A percentile compares a stretch with the other conserved stretches of the same genome.
Evolutionary conservation across 1,140 invertebrate genomes (phyloP).

Genomic region (Bombus difficillimus): DNA sequence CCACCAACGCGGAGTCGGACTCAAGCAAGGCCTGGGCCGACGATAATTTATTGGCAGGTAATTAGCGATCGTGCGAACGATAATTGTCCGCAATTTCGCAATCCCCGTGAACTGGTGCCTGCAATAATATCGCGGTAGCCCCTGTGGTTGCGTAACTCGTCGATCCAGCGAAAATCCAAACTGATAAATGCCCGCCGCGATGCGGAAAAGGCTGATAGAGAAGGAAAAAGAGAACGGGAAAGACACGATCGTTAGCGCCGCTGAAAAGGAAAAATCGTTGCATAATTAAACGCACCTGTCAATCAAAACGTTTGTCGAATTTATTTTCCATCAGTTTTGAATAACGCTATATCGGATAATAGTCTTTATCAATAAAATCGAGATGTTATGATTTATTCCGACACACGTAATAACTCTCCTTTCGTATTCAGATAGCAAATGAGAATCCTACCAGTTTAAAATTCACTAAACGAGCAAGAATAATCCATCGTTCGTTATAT

Average conservation of each 20-base stretch:
- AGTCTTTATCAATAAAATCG: too few species aligned
- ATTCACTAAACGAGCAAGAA: too few species aligned
- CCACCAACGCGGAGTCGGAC: background rate
- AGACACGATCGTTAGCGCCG: background rate
- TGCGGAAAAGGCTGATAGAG: background rate
- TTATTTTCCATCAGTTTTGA: background rate
- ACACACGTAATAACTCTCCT: too few species aligned
- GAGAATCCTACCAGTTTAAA: too few species aligned
- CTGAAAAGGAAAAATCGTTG: background rate
- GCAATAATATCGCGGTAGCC: slow-evolving; percentile 13
- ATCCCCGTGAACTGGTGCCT: background rate
- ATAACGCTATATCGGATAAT: background rate
- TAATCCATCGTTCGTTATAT: too few species aligned
- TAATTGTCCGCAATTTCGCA: slow-evolving; percentile 55
- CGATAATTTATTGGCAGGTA: slow-evolving; percentile 48
- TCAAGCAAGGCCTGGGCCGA: background rate
- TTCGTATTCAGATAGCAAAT: too few species aligned
- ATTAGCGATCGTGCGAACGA: slow-evolving; percentile 56
- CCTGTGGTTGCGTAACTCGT: slow-evolving; percentile 20
- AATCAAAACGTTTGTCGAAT: background rate
- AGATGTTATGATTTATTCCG: too few species aligned
- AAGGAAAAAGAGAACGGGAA: background rate
- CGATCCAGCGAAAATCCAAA: slow-evolving; percentile 25
- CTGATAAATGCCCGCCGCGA: slow-evolving; percentile 3
- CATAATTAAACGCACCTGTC: slow-evolving; percentile 2